A percentile compares a stretch with the other conserved stretches of the same genome.
Evolutionary conservation across 2,113 vertebrate genomes (phyloP).

Genomic region (Alethe castanea): DNA sequence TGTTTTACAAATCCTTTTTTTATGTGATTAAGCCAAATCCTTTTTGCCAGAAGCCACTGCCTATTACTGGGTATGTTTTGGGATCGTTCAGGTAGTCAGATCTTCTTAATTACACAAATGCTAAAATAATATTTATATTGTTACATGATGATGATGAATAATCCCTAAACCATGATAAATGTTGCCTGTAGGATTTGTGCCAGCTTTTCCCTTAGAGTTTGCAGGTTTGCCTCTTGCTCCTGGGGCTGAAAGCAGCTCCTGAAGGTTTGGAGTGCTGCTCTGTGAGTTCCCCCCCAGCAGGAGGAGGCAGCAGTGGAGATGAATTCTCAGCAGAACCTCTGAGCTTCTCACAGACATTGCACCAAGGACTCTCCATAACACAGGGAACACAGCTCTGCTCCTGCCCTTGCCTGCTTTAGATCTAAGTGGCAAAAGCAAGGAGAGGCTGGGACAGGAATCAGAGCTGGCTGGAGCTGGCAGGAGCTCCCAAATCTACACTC

Average conservation of each 20-base stretch:
- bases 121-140: neutral
- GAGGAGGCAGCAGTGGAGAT: neutral
- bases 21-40: neutral
- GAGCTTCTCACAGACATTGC: neutral
- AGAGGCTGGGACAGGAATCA: neutral
- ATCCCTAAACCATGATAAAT: neutral
- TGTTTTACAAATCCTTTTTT: neutral
- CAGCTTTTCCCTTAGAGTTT: neutral
- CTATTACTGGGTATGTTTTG: neutral
- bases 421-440: neutral
- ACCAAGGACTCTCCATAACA: neutral
- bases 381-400: neutral
- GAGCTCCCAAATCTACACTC: neutral
- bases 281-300: neutral
- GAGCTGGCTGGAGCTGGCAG: neutral
- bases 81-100: neutral
- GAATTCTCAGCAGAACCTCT: neutral
- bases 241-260: neutral
- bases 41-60: neutral
- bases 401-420: neutral
- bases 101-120: constrained; percentile 18
- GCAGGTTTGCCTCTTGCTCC: neutral
- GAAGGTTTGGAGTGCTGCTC: neutral
- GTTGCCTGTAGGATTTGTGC: neutral
- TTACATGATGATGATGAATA: neutral